A percentile compares a stretch with the other conserved stretches of the same genome.
These are phyloP conservation scores for Chesias legatella DNA, from an alignment of 2,888 invertebrate genomes.

Conservation along the genomic window DNA sequence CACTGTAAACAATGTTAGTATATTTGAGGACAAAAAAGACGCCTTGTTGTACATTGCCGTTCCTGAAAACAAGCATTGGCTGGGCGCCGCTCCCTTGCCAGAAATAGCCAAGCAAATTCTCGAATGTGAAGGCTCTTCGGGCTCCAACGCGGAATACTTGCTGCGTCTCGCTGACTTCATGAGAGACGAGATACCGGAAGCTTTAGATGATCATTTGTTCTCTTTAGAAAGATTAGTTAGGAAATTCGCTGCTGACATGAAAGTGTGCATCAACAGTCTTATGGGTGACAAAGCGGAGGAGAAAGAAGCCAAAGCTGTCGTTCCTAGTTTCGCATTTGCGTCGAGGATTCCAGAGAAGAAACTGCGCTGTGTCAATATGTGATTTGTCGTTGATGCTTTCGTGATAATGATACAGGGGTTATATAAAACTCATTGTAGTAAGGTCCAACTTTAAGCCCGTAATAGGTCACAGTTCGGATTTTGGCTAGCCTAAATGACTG, in stretches of 20 bases:
- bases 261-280: conserved; percentile 77
- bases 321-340: conserved; percentile 83
- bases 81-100: conserved; percentile 88
- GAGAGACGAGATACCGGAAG: conserved; percentile 87
- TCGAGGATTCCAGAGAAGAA: conserved; percentile 86
- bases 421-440: too few species aligned
- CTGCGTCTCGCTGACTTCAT: conserved; percentile 90
- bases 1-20: conserved; percentile 3
- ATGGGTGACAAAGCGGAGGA: conserved; percentile 70
- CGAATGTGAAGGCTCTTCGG: conserved; percentile 88
- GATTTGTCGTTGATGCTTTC: conserved; percentile 44
- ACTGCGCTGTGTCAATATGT: conserved; percentile 89
- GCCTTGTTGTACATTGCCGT: conserved; percentile 91
- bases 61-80: conserved; percentile 87
- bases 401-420: conserved; percentile 4
- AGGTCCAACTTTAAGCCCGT: too few species aligned
- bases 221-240: conserved; percentile 85
- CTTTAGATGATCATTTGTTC: conserved; percentile 88
- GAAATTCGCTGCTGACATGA: conserved; percentile 71
- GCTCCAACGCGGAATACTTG: conserved; percentile 95
- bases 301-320: conserved; percentile 61
- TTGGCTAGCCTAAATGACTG: too few species aligned
- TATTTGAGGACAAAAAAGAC: conserved; percentile 71
- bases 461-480: too few species aligned
- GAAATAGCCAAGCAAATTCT: conserved; percentile 91